Evolutionary conservation across 2,888 invertebrate species (phyloP).

Genomic region (Halictus quadricinctus): DNA sequence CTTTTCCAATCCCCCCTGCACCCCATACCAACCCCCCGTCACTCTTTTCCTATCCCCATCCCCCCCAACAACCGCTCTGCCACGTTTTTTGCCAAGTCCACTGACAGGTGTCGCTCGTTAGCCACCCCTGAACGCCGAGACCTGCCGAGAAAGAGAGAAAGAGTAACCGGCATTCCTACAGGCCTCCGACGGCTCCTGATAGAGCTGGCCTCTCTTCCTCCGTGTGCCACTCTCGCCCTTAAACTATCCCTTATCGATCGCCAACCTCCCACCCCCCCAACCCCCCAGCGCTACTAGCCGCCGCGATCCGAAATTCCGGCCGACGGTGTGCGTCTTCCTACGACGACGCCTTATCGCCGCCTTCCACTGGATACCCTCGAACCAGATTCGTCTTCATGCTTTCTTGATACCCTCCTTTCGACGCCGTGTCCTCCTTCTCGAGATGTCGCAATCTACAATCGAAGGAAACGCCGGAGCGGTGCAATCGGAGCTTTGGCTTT

Average conservation of each 20-base stretch:
- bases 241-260: slow-evolving; percentile 65
- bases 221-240: slow-evolving; percentile 40
- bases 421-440: not conserved
- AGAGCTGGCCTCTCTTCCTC: not conserved
- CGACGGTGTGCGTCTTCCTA: slow-evolving; percentile 22
- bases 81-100: slow-evolving; percentile 4
- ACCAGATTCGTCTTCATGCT: not conserved
- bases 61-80: not conserved
- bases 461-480: not conserved
- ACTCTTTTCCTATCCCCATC: slow-evolving; percentile 28
- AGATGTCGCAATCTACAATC: not conserved
- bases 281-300: not conserved
- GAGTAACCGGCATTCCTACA: not conserved
- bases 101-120: slow-evolving; percentile 54
- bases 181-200: not conserved
- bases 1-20: not conserved
- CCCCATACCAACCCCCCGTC: not conserved
- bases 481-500: not conserved
- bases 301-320: slow-evolving; percentile 47
- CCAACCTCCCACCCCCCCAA: slow-evolving; percentile 3
- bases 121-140: not conserved
- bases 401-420: not conserved
- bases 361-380: slow-evolving; percentile 21
- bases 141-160: not conserved
- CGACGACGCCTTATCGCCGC: slow-evolving; percentile 18